phyloP scores from a whole-genome alignment of 2,113 vertebrate species.

The Lycocorax pyrrhopterus region DNA sequence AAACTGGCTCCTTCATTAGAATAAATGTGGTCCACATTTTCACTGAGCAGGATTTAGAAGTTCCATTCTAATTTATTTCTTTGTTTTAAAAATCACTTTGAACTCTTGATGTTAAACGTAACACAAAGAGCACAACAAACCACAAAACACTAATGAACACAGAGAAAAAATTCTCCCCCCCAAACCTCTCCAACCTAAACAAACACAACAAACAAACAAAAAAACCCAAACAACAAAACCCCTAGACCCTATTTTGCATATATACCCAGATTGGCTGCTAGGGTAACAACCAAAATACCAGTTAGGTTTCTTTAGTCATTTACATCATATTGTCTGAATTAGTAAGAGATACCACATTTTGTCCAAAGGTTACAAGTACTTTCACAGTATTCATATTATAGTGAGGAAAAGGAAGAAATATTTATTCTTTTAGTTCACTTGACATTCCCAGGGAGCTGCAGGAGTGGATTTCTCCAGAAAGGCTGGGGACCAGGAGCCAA shows the following conservation, averaged over 20 bases:
- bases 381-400: background rate
- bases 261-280: background rate
- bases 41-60: background rate
- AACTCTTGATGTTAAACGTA: background rate
- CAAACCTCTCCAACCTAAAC: accelerated
- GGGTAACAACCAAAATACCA: accelerated
- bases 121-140: background rate
- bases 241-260: background rate
- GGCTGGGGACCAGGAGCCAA: background rate
- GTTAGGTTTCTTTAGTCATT: accelerated
- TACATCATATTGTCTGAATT: background rate
- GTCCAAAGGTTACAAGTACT: background rate
- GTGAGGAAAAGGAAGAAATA: background rate
- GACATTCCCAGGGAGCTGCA: background rate
- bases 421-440: background rate
- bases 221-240: background rate
- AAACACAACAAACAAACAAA: background rate
- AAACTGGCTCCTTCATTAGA: background rate
- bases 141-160: background rate
- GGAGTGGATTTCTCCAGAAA: background rate
- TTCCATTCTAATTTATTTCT: background rate
- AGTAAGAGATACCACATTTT: background rate
- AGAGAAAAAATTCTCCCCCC: background rate
- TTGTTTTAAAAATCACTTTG: background rate
- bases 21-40: background rate